Conservation (phyloP, 2,888 invertebrate genomes). For the Cerastis rubricosa region DNA sequence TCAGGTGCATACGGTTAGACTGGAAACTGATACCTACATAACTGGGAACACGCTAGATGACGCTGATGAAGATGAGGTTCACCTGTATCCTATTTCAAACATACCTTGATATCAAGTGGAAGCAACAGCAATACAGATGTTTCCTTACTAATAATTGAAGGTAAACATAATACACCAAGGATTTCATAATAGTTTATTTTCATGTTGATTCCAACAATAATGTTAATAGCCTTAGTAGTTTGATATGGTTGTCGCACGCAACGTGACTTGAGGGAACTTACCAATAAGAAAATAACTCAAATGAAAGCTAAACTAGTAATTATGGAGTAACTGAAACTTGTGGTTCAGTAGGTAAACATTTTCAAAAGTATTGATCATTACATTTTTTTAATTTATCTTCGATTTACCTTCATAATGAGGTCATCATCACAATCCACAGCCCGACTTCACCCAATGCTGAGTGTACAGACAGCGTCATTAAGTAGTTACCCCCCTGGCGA, state of each 20-base stretch:
- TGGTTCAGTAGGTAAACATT: background rate
- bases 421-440: too few relatives aligned
- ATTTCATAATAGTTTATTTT: slow-evolving; percentile 25
- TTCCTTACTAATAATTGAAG: slow-evolving; percentile 16
- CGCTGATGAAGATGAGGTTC: background rate
- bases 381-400: too few relatives aligned
- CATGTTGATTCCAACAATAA: slow-evolving; percentile 23
- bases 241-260: slow-evolving; percentile 41
- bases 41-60: background rate
- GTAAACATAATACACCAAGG: slow-evolving; percentile 12
- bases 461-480: too few relatives aligned
- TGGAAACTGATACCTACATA: background rate
- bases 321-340: background rate
- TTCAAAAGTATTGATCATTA: background rate
- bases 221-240: slow-evolving; percentile 25
- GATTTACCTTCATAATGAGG: too few relatives aligned
- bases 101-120: background rate
- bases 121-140: background rate
- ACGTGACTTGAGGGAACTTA: slow-evolving; percentile 17
- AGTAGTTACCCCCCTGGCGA: too few relatives aligned
- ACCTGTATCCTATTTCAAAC: background rate
- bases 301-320: slow-evolving; percentile 28
- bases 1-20: background rate
- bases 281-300: slow-evolving; percentile 14
- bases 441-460: too few relatives aligned